Base-by-base conservation (phyloP, 2,113 vertebrate species). In the Prietella phreatophila region DNA sequence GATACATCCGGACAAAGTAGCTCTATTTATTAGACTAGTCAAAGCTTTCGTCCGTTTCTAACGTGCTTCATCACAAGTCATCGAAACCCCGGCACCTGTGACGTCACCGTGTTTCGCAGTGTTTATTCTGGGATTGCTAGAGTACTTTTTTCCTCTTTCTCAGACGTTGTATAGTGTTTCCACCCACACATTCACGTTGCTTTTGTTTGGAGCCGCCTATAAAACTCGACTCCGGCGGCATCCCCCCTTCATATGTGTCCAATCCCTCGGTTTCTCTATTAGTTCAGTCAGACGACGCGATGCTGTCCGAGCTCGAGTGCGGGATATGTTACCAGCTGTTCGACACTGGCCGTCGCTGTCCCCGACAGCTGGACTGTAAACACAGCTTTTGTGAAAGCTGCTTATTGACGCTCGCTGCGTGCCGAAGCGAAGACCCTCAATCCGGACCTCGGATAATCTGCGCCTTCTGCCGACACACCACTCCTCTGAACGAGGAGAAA, bases 331-430 rank as follows among this genome's bases (percentile, higher is more conserved):
- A 94, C 92, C 83, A 60, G 73, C 73, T 33, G 67, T 96, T 91
- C 69, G 95, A 94, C 92, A 50, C 88, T 0, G 91, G 88, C 13
- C 91, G 87, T 7, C 92, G 94, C 82, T 95, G 94, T 89, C 95
- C 95, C 39, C 92, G 93, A 30, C 91, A 93, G 90, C 93, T 95
- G 50, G 88, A 39, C 76, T 96, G 95, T 76, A 83, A 86, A 53
- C 95, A 96, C 93, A 92, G 89, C 61, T 96, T 96, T 87, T 96
- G 95, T 15, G 93, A 95, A 88, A 93, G 90, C 86, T 96, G 95
- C 87, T 90, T 96, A 27, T 85, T 88, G 88, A 85, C 89, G 5
- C 89, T 95, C 2, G 30, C 1, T 30, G 86, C 39, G 3, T 4
- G 20, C 42, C 80, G 8, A 0, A 10, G 61, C 14, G 42, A 42